Conservation (phyloP, 1,140 invertebrate genomes). For the Bombus breviceps region DNA sequence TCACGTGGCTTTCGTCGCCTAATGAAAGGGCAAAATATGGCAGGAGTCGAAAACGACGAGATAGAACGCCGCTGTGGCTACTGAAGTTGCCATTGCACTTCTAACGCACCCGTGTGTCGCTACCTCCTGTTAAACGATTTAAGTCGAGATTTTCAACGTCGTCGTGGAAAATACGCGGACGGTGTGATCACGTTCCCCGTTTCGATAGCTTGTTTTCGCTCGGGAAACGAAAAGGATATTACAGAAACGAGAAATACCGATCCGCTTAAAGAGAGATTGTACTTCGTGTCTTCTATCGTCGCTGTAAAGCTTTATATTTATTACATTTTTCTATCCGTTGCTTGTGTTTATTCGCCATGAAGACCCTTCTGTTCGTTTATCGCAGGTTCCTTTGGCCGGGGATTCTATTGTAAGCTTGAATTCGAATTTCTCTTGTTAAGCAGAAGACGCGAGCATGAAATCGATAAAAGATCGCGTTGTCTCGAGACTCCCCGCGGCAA, state of each 20-base stretch:
- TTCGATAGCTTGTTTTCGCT: conserved; percentile 22
- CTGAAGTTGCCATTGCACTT: conserved; percentile 11
- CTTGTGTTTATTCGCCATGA: background rate
- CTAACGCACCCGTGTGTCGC: too few relatives aligned
- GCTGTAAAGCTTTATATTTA: conserved; percentile 3
- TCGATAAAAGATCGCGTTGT: conserved; percentile 14
- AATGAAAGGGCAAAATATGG: conserved; percentile 69
- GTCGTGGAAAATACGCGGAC: background rate
- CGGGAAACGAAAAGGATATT: conserved; percentile 22
- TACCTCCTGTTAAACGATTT: background rate
- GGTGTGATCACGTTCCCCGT: background rate
- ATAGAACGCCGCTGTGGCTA: background rate
- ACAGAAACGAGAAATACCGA: conserved; percentile 18
- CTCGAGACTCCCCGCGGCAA: background rate
- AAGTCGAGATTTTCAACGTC: conserved; percentile 26
- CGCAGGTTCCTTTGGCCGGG: background rate
- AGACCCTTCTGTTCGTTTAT: background rate
- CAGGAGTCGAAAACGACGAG: conserved; percentile 53
- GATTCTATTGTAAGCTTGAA: background rate
- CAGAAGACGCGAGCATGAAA: too few relatives aligned
- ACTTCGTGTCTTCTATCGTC: background rate
- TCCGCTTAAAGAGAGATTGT: conserved; percentile 25
- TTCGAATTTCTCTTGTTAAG: conserved; percentile 11
- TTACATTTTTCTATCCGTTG: conserved; percentile 2
- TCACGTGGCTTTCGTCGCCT: conserved; percentile 64